Evolutionary conservation across 2,113 vertebrate species (phyloP).

Genomic region (Oncorhynchus kisutch): DNA sequence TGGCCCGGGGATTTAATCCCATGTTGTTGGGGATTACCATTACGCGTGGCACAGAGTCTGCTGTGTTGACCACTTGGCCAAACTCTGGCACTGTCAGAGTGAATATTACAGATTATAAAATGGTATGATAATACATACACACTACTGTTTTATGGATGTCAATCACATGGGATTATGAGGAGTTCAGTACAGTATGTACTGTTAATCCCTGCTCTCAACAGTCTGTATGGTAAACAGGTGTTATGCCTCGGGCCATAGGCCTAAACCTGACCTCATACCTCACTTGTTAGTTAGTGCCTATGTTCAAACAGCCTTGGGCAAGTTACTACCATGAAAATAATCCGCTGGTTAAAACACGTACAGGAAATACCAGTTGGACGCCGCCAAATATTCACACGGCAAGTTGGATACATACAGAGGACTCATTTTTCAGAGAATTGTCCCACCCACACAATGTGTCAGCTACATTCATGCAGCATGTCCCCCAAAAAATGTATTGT

Average conservation of each 20-base stretch:
- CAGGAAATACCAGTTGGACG: neutral
- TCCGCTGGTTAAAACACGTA: neutral
- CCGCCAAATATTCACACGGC: neutral
- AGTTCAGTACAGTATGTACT: no score
- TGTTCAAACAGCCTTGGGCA: neutral
- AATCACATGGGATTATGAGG: no score
- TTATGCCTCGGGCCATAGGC: neutral
- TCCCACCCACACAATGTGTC: neutral
- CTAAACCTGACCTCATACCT: neutral
- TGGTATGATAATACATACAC: no score
- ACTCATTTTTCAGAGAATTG: neutral
- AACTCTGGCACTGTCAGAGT: no score
- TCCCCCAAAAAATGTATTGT: neutral
- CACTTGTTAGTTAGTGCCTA: no score
- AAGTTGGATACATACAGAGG: neutral
- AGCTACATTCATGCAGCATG: neutral
- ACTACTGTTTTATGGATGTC: no score
- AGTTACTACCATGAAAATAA: neutral
- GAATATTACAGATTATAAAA: no score
- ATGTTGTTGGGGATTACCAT: no score
- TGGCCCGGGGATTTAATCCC: no score
- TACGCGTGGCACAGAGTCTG: no score
- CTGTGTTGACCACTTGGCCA: no score
- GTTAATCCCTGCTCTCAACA: constrained; percentile 17
- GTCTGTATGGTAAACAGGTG: neutral